Evolutionary conservation across 1,140 invertebrate genomes (phyloP).

Genomic region (Calephelis nemesis): DNA sequence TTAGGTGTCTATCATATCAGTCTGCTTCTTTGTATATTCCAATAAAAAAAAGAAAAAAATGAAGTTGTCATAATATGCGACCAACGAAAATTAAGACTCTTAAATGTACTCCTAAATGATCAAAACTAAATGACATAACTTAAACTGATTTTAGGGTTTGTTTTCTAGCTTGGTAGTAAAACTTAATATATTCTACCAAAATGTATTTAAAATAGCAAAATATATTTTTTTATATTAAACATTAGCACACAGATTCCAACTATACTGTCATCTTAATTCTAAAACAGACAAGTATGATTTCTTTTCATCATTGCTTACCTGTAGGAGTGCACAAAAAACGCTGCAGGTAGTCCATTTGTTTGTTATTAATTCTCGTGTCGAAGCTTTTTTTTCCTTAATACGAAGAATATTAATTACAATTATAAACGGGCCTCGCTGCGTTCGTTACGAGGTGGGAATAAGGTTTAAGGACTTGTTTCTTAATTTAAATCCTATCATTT

Average conservation of each 20-base stretch:
- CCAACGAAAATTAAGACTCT: too few species aligned
- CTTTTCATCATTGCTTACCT: constrained; percentile 73
- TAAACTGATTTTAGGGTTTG: too few species aligned
- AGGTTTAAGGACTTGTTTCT: constrained; percentile 56
- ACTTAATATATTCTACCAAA: neutral
- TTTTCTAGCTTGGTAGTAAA: too few species aligned
- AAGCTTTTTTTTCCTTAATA: constrained; percentile 73
- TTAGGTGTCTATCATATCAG: too few species aligned
- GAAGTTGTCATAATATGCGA: too few species aligned
- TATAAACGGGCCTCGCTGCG: constrained; percentile 72
- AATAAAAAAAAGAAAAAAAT: too few species aligned
- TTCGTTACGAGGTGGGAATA: constrained; percentile 58
- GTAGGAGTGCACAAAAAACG: constrained; percentile 73
- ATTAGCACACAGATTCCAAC: neutral
- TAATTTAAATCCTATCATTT: constrained; percentile 76
- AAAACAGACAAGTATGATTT: constrained; percentile 71
- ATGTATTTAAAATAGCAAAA: neutral
- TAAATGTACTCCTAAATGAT: too few species aligned
- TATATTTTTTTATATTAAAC: neutral
- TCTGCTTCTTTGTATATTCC: too few species aligned
- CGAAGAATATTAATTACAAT: constrained; percentile 79
- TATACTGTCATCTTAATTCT: constrained; percentile 34
- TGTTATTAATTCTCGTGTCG: constrained; percentile 78
- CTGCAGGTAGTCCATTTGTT: constrained; percentile 78
- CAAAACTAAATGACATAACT: too few species aligned